phyloP scores from a whole-genome alignment of 2,113 vertebrate species.

The Axis porcinus region DNA sequence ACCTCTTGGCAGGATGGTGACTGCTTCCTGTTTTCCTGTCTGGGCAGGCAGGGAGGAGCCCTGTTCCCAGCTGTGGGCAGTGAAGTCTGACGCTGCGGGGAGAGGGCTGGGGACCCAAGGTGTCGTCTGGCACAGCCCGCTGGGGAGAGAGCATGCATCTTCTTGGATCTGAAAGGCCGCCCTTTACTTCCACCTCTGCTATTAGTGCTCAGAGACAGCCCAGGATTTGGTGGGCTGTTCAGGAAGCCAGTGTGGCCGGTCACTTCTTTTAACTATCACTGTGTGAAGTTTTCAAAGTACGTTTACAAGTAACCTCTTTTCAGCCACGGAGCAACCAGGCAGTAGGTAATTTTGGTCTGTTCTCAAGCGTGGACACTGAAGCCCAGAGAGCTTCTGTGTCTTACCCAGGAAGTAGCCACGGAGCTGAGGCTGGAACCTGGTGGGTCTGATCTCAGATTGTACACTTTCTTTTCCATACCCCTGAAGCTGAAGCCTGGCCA shows the following conservation, averaged over 20 bases:
- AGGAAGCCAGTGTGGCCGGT: background rate
- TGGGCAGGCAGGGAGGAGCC: constrained; percentile 44
- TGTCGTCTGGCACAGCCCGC: background rate
- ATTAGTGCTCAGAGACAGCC: fast-evolving
- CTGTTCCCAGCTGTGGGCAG: background rate
- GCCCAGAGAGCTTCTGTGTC: background rate
- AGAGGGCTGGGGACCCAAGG: background rate
- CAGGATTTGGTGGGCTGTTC: background rate
- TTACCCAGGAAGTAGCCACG: background rate
- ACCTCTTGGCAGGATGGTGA: constrained; percentile 47
- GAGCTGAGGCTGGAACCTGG: background rate
- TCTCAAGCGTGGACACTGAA: background rate
- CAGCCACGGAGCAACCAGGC: background rate
- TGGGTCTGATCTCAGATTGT: background rate
- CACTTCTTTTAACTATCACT: background rate
- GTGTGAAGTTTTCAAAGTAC: background rate
- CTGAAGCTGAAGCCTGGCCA: background rate
- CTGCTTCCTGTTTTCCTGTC: constrained; percentile 70
- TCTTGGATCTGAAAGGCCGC: background rate
- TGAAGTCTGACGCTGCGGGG: background rate
- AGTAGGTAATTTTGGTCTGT: background rate
- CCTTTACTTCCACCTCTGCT: background rate
- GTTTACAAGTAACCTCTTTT: background rate
- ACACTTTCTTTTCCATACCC: background rate
- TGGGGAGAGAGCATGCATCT: background rate